Evolutionary conservation across 2,888 invertebrate genomes (phyloP).

Genomic region (Lasioglossum pauxillum): DNA sequence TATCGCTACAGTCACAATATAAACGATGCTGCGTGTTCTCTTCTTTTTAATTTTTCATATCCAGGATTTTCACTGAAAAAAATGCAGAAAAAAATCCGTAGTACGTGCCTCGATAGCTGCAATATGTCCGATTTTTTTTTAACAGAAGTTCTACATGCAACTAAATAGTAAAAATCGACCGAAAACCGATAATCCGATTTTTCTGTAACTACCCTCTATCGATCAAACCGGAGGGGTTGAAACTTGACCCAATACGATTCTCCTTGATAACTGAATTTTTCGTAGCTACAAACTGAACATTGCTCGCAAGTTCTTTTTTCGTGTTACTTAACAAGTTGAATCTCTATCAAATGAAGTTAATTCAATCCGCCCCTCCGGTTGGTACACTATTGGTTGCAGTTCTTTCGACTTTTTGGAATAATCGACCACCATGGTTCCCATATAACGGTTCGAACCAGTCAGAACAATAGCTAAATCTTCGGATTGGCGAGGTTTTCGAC

Average conservation of each 20-base stretch:
- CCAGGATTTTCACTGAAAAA: not conserved
- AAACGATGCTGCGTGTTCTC: not conserved
- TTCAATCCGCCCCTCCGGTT: no score
- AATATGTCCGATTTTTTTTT: not conserved
- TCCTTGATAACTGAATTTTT: not conserved
- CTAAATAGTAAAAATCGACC: not conserved
- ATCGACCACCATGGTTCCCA: not conserved
- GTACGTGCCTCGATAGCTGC: not conserved
- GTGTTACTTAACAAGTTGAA: not conserved
- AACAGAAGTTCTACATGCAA: not conserved
- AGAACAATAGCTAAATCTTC: constrained; percentile 2
- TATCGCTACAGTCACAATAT: not conserved
- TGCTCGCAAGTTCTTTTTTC: not conserved
- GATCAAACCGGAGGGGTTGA: not conserved
- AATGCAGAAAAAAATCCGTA: not conserved
- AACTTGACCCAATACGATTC: not conserved
- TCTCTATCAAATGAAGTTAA: not conserved
- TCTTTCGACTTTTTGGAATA: not conserved
- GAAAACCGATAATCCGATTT: not conserved
- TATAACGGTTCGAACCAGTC: constrained; percentile 22
- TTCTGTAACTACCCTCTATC: not conserved
- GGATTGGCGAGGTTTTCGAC: not conserved
- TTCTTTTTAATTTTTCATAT: not conserved
- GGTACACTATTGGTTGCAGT: no score
- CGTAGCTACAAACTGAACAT: not conserved